Conservation (phyloP, 2,888 invertebrate genomes). For the Emmelina monodactyla region DNA sequence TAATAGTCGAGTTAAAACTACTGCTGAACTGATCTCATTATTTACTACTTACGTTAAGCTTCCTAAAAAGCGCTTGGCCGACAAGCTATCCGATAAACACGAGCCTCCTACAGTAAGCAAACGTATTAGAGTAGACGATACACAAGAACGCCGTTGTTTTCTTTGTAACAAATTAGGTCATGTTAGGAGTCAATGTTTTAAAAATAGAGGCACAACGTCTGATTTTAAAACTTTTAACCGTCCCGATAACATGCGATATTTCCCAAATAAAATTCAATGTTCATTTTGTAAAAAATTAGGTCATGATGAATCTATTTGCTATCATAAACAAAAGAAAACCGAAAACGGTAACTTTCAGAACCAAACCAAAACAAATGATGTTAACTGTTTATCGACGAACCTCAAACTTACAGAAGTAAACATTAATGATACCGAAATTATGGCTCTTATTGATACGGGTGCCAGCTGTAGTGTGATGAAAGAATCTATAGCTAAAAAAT, state of each 20-base stretch:
- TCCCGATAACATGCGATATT: too few relatives aligned
- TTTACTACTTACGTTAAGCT: conserved; percentile 16
- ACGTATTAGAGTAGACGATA: too few relatives aligned
- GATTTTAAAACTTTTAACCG: too few relatives aligned
- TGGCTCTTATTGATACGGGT: conserved; percentile 16
- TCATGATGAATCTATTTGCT: too few relatives aligned
- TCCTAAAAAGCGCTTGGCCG: conserved; percentile 9
- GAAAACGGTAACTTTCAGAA: conserved; percentile 1
- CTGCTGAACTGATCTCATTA: conserved; percentile 17
- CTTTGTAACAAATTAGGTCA: conserved; percentile 9
- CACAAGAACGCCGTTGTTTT: conserved; percentile 7
- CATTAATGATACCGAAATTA: conserved; percentile 7
- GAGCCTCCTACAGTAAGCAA: too few relatives aligned
- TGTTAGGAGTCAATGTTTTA: conserved; percentile 1
- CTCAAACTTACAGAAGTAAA: conserved; percentile 10
- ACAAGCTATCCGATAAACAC: not conserved
- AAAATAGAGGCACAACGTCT: conserved; percentile 2
- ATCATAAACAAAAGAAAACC: too few relatives aligned
- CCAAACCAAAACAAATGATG: conserved; percentile 2
- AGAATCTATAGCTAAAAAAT: conserved; percentile 11
- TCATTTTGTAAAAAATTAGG: too few relatives aligned
- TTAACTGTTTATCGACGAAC: conserved; percentile 14
- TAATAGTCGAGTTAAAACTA: conserved; percentile 16
- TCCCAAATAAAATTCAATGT: too few relatives aligned
- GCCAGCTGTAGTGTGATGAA: conserved; percentile 16